Percentiles rank a stretch among this genome's conserved stretches.
These are phyloP conservation scores for Micronycteris hirsuta DNA, from an alignment of 2,113 vertebrate species.

Conservation along the genomic window DNA sequence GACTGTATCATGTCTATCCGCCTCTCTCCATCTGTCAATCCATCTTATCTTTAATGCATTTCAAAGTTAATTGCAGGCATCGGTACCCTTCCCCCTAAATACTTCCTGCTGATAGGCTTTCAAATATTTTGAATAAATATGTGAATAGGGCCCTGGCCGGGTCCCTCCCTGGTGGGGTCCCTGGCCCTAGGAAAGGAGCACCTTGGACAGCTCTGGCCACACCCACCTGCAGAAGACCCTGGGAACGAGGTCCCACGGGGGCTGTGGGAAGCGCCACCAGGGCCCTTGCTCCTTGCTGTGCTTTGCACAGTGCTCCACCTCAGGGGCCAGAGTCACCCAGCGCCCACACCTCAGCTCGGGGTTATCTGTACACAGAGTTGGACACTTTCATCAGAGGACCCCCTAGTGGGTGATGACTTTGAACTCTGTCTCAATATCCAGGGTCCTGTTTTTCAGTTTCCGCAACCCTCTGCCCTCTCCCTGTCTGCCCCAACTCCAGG, in stretches of 20 bases:
- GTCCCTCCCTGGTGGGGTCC: not conserved
- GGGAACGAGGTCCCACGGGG: fast-evolving
- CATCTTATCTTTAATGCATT: constrained; percentile 27
- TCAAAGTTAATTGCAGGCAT: not conserved
- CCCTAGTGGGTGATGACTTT: not conserved
- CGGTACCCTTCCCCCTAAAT: not conserved
- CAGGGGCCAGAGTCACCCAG: not conserved
- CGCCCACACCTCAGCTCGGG: not conserved
- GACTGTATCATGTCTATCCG: not conserved
- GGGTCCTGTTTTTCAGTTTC: not conserved
- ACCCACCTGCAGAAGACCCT: not conserved
- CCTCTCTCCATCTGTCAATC: not conserved
- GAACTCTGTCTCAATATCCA: not conserved
- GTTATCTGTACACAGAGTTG: not conserved
- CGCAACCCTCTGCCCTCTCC: not conserved
- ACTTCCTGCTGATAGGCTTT: not conserved
- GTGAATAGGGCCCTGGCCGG: not conserved
- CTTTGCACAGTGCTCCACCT: not conserved
- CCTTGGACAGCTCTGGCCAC: constrained; percentile 64
- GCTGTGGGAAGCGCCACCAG: not conserved
- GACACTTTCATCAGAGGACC: not conserved
- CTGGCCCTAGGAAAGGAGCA: not conserved
- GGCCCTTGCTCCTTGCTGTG: not conserved
- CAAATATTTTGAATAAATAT: not conserved
- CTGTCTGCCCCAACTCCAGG: not conserved